phyloP scores from a whole-genome alignment of 2,888 invertebrate species.

The Punctoribates punctum region DNA sequence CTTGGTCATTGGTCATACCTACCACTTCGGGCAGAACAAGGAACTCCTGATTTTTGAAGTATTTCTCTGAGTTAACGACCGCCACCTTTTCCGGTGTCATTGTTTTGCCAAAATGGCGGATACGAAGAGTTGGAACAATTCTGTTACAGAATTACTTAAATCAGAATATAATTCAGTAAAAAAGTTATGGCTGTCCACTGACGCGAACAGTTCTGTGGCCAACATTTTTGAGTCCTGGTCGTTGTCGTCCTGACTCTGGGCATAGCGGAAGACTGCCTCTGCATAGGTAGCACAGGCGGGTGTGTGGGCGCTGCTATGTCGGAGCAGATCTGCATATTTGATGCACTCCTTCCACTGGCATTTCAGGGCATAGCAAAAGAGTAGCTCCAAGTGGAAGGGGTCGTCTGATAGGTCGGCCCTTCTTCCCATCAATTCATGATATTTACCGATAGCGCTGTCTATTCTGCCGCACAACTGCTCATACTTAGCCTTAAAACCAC shows the following conservation, averaged over 20 bases:
- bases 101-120: conserved; percentile 1
- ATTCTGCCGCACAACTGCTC: too few species aligned
- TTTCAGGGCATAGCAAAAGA: background rate
- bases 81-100: conserved; percentile 17
- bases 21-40: conserved; percentile 19
- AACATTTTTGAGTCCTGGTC: background rate
- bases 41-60: background rate
- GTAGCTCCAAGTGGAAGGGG: background rate
- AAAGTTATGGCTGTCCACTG: background rate
- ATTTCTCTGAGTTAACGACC: background rate
- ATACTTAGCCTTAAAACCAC: too few species aligned
- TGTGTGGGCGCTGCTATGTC: background rate
- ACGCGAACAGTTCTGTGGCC: background rate
- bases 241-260: background rate
- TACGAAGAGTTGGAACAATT: conserved; percentile 6
- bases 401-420: too few species aligned
- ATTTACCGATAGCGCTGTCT: too few species aligned
- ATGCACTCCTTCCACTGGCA: background rate
- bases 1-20: background rate
- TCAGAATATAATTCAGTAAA: background rate
- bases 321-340: conserved; percentile 7
- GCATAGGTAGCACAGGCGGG: background rate
- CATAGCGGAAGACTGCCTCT: conserved; percentile 14
- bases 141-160: background rate
- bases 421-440: too few species aligned